These are phyloP conservation scores for Thereva nobilitata DNA, from an alignment of 2,888 invertebrate genomes.

Conservation along the genomic window DNA sequence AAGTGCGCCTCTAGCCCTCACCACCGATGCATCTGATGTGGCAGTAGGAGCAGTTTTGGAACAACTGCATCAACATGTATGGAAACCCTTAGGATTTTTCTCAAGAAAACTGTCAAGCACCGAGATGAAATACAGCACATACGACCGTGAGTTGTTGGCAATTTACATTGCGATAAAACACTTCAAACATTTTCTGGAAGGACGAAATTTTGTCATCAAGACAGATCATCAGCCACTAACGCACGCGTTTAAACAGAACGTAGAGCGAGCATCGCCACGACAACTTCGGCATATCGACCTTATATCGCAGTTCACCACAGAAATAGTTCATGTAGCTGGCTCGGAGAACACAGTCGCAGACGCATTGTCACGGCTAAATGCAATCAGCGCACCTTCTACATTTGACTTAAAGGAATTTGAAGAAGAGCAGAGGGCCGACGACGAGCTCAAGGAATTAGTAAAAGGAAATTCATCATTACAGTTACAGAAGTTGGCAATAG, in stretches of 20 bases:
- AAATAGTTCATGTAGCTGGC: neutral
- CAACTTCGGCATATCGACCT: slow-evolving; percentile 4
- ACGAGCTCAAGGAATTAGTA: neutral
- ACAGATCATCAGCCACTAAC: slow-evolving; percentile 35
- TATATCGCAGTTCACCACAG: no score
- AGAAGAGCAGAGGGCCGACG: neutral
- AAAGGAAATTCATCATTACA: neutral
- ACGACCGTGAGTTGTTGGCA: slow-evolving; percentile 53
- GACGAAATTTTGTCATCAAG: slow-evolving; percentile 27
- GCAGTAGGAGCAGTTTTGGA: slow-evolving; percentile 28
- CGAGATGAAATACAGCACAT: slow-evolving; percentile 49
- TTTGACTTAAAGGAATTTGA: neutral
- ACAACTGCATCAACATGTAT: slow-evolving; percentile 24
- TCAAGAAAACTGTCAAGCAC: slow-evolving; percentile 48
- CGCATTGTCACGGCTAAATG: neutral
- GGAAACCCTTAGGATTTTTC: slow-evolving; percentile 52
- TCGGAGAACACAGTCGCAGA: neutral
- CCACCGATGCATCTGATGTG: slow-evolving; percentile 29
- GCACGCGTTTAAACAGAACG: neutral
- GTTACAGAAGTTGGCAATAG: neutral
- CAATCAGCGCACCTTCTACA: no score
- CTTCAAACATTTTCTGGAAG: slow-evolving; percentile 39
- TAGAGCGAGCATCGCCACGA: neutral
- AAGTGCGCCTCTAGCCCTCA: no score
- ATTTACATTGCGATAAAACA: slow-evolving; percentile 48